Conservation (phyloP, 2,113 vertebrate species). For the Trochalopteron elliotii region DNA sequence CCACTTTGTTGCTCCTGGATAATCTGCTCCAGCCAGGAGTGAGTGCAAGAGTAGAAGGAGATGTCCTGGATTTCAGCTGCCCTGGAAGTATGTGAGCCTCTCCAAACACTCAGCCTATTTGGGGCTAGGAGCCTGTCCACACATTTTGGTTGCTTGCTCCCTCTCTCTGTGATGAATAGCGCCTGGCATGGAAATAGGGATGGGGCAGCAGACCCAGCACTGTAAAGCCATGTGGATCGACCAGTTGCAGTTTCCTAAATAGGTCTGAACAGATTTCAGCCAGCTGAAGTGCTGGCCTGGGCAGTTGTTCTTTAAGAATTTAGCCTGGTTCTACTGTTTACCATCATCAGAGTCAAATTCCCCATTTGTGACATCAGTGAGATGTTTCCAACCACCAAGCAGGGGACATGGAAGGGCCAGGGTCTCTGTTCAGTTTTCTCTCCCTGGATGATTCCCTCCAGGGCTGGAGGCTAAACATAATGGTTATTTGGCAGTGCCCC, state of each 20-base stretch:
- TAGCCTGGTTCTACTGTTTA: not conserved
- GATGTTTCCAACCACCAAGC: not conserved
- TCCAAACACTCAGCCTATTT: not conserved
- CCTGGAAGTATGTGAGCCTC: not conserved
- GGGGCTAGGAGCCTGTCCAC: not conserved
- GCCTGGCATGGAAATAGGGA: not conserved
- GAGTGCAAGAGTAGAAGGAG: not conserved
- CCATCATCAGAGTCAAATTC: not conserved
- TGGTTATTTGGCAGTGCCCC: not conserved
- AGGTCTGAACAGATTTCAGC: not conserved
- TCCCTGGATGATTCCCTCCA: not conserved
- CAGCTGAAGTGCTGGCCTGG: not conserved
- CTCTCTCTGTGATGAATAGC: not conserved
- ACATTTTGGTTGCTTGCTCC: not conserved
- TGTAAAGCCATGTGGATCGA: accelerated
- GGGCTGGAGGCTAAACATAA: not conserved
- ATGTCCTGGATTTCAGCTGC: not conserved
- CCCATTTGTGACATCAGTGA: not conserved
- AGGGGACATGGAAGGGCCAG: not conserved
- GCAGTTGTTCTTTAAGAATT: not conserved
- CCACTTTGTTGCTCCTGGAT: not conserved
- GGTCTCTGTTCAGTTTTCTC: not conserved
- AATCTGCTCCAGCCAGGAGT: not conserved
- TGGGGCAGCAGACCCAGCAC: not conserved
- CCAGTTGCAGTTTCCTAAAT: not conserved